These are phyloP conservation scores for Pecten maximus DNA, from an alignment of 2,888 invertebrate species.

Conservation along the genomic window DNA sequence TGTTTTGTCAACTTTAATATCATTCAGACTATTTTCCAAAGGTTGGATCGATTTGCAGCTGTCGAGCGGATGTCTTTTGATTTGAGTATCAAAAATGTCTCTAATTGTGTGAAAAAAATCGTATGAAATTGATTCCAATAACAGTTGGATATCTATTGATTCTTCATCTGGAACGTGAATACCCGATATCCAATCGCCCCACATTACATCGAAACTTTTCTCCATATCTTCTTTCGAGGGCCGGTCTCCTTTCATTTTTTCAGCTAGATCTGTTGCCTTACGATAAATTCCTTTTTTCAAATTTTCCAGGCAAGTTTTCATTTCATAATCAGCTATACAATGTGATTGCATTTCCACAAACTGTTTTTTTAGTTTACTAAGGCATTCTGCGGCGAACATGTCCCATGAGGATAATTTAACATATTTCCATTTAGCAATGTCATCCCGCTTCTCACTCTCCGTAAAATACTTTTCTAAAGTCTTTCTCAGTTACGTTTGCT, in stretches of 20 bases:
- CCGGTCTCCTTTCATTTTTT: background rate
- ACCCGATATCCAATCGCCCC: background rate
- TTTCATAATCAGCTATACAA: background rate
- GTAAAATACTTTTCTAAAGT: background rate
- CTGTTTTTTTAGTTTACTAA: background rate
- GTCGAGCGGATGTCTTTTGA: background rate
- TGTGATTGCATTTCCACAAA: background rate
- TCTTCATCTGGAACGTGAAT: background rate
- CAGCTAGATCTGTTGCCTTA: background rate
- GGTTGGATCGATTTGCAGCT: background rate
- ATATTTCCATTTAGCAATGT: constrained; percentile 41
- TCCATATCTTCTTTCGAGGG: background rate
- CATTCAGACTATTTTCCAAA: background rate
- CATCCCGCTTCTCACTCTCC: background rate
- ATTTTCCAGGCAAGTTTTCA: background rate
- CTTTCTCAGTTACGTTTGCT: too few species aligned
- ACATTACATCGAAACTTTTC: background rate
- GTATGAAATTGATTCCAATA: background rate
- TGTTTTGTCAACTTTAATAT: background rate
- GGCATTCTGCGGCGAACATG: background rate
- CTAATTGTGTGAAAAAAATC: background rate
- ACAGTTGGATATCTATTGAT: background rate
- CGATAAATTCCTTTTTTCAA: background rate
- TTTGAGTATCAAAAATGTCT: background rate
- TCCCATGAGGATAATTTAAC: background rate